A percentile compares a stretch with the other conserved stretches of the same genome.
These are phyloP conservation scores for Xylota sylvarum DNA, from an alignment of 2,888 invertebrate species.

Conservation along the genomic window DNA sequence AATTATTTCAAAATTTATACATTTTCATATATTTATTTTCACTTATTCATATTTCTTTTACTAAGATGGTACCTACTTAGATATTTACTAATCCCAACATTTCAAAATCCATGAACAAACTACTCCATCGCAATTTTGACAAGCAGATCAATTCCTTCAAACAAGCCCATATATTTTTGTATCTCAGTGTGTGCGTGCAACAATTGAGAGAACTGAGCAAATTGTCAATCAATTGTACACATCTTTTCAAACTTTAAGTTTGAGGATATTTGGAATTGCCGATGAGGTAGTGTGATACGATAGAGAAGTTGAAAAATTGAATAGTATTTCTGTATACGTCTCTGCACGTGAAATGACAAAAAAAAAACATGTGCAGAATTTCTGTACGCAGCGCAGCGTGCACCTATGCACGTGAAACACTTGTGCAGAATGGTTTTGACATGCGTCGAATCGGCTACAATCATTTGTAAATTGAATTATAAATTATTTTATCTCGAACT, in stretches of 20 bases:
- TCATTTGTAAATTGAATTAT: no score
- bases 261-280: no score
- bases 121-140: slow-evolving; percentile 39
- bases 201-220: slow-evolving; percentile 12
- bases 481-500: no score
- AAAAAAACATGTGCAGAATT: no score
- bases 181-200: slow-evolving; percentile 16
- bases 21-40: background rate
- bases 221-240: background rate
- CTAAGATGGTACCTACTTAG: background rate
- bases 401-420: no score
- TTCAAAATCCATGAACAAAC: slow-evolving; percentile 18
- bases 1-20: background rate
- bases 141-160: slow-evolving; percentile 33
- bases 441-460: no score
- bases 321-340: no score
- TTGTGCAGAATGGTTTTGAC: no score
- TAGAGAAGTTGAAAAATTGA: no score
- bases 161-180: background rate
- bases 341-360: no score
- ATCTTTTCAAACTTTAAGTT: background rate
- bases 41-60: background rate
- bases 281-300: no score
- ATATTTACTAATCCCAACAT: background rate
- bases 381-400: no score